These are phyloP conservation scores for Sebastiscus albofasciatus DNA, from an alignment of 2,797 vertebrate genomes.

Conservation along the genomic window DNA sequence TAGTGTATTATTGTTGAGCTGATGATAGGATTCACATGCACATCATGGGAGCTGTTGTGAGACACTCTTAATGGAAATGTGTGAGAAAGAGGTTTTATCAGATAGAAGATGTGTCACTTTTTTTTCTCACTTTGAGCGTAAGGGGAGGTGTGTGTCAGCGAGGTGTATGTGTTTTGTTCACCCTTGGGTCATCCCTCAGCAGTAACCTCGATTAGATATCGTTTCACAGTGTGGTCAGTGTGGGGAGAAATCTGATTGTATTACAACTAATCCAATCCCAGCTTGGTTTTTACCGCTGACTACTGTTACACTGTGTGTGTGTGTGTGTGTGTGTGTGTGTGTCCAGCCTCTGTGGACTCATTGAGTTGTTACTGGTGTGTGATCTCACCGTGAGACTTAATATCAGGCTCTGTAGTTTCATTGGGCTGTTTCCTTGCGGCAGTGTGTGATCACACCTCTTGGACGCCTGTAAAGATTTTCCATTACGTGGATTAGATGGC, in stretches of 20 bases:
- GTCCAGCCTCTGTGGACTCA: not conserved
- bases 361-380: conserved; percentile 10
- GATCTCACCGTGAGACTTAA: conserved; percentile 7
- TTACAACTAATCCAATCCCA: conserved; percentile 35
- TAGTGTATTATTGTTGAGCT: conserved; percentile 31
- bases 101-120: not conserved
- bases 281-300: conserved; percentile 28
- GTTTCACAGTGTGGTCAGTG: conserved; percentile 31
- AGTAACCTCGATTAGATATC: conserved; percentile 7
- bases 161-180: conserved; percentile 12
- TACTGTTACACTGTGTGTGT: conserved; percentile 5
- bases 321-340: conserved; percentile 8
- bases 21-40: conserved; percentile 49
- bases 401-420: conserved; percentile 32
- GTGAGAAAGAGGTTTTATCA: conserved; percentile 6
- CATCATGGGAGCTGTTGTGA: conserved; percentile 17
- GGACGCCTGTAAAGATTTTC: conserved; percentile 32
- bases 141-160: not conserved
- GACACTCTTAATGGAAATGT: conserved; percentile 8
- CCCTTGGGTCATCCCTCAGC: conserved; percentile 3
- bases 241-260: conserved; percentile 23
- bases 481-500: not conserved
- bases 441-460: conserved; percentile 31
- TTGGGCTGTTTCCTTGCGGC: not conserved
- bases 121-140: not conserved